phyloP scores from a whole-genome alignment of 2,888 invertebrate species.

The Cerastoderma edule region DNA sequence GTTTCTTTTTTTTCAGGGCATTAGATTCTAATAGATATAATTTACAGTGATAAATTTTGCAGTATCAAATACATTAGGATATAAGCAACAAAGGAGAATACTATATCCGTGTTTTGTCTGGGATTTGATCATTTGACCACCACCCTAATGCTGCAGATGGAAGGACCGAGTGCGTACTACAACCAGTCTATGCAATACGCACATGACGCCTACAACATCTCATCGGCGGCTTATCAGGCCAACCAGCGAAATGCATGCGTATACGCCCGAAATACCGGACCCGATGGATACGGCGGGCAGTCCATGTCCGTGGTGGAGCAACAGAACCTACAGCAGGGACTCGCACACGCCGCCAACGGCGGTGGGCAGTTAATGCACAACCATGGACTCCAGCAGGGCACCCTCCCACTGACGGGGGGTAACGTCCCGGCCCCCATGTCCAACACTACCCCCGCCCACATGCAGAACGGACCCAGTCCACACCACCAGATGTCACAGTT shows the following conservation, averaged over 20 bases:
- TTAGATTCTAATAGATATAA: no score
- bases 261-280: constrained; percentile 65
- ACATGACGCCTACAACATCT: constrained; percentile 61
- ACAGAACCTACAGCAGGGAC: constrained; percentile 30
- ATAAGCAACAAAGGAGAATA: no score
- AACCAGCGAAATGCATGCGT: constrained; percentile 68
- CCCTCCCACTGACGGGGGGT: constrained; percentile 21
- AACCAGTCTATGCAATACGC: constrained; percentile 68
- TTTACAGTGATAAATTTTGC: no score
- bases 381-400: constrained; percentile 44
- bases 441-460: constrained; percentile 72
- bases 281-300: constrained; percentile 74
- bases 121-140: not conserved
- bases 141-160: constrained; percentile 65
- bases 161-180: constrained; percentile 72
- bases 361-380: constrained; percentile 55
- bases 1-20: no score
- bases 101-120: no score
- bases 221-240: constrained; percentile 51
- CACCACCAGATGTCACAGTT: constrained; percentile 57
- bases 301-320: constrained; percentile 79
- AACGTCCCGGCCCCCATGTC: constrained; percentile 55
- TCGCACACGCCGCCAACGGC: constrained; percentile 19
- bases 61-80: no score
- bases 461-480: constrained; percentile 63